A percentile compares a stretch with the other conserved stretches of the same genome.
These are phyloP conservation scores for Daphoenositta chrysoptera DNA, from an alignment of 2,113 vertebrate species.

Conservation along the genomic window DNA sequence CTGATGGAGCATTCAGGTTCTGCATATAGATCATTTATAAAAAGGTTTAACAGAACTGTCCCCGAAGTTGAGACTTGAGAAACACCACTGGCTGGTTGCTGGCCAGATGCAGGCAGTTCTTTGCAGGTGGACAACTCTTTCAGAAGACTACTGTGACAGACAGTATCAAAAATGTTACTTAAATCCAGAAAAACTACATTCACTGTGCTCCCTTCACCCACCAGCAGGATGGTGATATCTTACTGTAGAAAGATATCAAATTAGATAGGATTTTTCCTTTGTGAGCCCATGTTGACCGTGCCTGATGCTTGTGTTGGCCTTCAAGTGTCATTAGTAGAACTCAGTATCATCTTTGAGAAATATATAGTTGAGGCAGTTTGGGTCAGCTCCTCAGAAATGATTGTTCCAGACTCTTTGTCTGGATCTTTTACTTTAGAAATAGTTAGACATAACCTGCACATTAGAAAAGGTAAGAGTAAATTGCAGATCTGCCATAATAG, in stretches of 20 bases:
- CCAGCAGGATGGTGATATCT: background rate
- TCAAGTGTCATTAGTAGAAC: background rate
- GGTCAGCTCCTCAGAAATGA: background rate
- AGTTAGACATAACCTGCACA: background rate
- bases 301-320: background rate
- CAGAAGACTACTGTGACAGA: background rate
- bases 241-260: background rate
- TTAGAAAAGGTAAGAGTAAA: background rate
- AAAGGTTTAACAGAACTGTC: background rate
- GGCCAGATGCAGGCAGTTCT: background rate
- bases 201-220: background rate
- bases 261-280: background rate
- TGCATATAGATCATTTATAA: background rate
- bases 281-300: background rate
- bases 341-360: background rate
- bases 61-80: background rate
- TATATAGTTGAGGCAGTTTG: background rate
- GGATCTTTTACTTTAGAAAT: background rate
- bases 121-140: background rate
- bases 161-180: background rate
- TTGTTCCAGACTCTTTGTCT: background rate
- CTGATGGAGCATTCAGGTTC: background rate
- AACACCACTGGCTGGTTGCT: accelerated
- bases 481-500: background rate
- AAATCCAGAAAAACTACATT: background rate